Base-by-base conservation (phyloP, 2,797 vertebrate genomes). In the Bovichtus variegatus region DNA sequence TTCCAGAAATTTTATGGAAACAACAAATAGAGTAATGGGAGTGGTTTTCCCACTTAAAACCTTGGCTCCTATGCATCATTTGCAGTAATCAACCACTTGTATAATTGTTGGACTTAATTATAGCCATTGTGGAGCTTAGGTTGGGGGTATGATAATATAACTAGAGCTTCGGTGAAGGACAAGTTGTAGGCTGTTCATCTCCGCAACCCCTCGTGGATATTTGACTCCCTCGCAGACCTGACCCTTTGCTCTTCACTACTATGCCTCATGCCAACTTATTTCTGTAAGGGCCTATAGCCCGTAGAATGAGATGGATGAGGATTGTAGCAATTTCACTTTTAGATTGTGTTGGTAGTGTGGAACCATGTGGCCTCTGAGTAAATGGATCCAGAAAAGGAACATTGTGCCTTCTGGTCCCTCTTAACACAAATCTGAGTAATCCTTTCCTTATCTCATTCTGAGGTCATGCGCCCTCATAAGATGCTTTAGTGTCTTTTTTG, bases 381-480 rank as follows among this genome's bases (percentile, higher is more conserved):
- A 80, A 78, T 76, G 36, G 70, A 78, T 82, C 69, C 79, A 84
- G 77, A 87, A 49, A 81, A 78, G 58, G 59, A 90, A 80, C 65
- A 23, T 46, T 68, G 84, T 91, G 83, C 91, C 87, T 93, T 90
- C 81, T 85, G 73, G 72, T 84, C 64, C 76, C 53, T 74, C 78
- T 74, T 80, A 61, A 80, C 55, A 77, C 63, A 85, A 74, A 74
- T 83, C 60, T 47, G 58, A 70, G 38, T 76, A 49, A 67, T 70
- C 67, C 36, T 74, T 76, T 80, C 59, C 10, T 80, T 54, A 38
- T 76, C 57, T 70, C 47, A 41, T 76, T 79, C 31, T 72, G 64
- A 34, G 41, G 54, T 71, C 41, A 21, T 36, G 9, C 15, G 70
- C 31, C 8, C 64, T 51, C 51, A 27, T 69, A 34, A 61, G 44